A percentile compares a stretch with the other conserved stretches of the same genome.
These are phyloP conservation scores for Macrostomum cliftonense DNA, from an alignment of 2,888 invertebrate species.

Conservation along the genomic window DNA sequence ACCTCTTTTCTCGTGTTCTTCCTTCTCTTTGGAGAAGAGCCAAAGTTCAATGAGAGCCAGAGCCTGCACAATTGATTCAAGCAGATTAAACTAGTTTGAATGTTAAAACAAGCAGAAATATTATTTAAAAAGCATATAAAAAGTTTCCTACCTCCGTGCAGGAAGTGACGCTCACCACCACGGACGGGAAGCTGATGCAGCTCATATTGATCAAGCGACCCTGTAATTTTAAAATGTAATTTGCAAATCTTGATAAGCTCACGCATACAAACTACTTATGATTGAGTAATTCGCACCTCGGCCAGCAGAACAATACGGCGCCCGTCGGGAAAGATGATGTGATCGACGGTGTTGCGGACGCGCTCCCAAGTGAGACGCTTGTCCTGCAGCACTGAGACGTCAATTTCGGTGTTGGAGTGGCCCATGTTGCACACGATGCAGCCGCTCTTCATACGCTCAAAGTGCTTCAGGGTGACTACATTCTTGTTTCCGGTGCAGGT, in stretches of 20 bases:
- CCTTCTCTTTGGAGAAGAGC: constrained; percentile 51
- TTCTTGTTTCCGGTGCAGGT: constrained; percentile 96
- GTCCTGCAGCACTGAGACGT: constrained; percentile 56
- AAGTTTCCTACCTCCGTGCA: constrained; percentile 54
- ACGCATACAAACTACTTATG: too few species aligned
- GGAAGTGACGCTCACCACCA: constrained; percentile 89
- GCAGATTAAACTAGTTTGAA: too few species aligned
- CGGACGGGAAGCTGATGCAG: constrained; percentile 85
- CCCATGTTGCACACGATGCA: constrained; percentile 92
- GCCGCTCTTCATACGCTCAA: constrained; percentile 88
- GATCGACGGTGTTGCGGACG: constrained; percentile 88
- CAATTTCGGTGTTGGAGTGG: constrained; percentile 84
- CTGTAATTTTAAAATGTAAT: constrained; percentile 18
- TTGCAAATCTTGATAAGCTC: too few species aligned
- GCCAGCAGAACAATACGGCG: constrained; percentile 77
- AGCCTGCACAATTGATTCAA: constrained; percentile 44
- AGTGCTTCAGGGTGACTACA: constrained; percentile 76
- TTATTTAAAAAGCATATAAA: too few species aligned
- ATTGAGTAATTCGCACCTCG: constrained; percentile 41
- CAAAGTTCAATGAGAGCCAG: constrained; percentile 85
- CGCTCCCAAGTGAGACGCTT: constrained; percentile 90
- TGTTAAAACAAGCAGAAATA: too few species aligned
- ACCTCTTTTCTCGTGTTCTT: too few species aligned
- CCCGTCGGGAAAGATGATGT: constrained; percentile 91
- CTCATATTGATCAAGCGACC: constrained; percentile 79